These are phyloP conservation scores for Muricea muricata DNA, from an alignment of 92 coral and sea anemone genomes.

Conservation along the genomic window DNA sequence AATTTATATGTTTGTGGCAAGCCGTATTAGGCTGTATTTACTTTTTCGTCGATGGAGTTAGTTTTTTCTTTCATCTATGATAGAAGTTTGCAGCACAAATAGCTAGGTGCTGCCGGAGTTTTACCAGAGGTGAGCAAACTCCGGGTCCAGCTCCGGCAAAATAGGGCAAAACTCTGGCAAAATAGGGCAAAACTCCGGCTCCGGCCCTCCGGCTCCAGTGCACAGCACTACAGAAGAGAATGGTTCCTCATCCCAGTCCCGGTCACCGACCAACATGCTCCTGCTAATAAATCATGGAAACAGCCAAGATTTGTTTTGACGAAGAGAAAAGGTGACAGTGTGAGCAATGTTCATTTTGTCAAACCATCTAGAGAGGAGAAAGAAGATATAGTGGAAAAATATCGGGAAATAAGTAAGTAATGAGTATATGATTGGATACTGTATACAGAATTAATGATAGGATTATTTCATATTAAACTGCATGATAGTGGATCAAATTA, in stretches of 20 bases:
- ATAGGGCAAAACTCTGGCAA: no score
- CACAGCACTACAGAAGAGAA: no score
- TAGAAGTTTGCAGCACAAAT: no score
- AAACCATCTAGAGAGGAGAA: conserved; percentile 18
- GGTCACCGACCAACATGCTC: conserved; percentile 34
- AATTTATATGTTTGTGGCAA: no score
- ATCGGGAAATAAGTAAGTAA: neutral
- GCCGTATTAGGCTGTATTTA: no score
- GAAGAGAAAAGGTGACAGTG: conserved; percentile 34
- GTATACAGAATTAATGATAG: neutral
- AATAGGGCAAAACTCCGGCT: no score
- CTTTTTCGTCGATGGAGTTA: no score
- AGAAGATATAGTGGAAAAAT: neutral
- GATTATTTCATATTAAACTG: neutral
- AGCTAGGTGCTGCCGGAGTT: no score
- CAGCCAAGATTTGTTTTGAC: conserved; percentile 51
- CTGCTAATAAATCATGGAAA: conserved; percentile 57
- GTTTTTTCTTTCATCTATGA: no score
- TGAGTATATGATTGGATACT: neutral
- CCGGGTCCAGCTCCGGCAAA: no score
- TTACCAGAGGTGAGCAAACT: no score
- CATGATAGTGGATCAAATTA: neutral
- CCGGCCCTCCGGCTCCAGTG: no score
- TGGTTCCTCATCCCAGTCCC: conserved; percentile 22
- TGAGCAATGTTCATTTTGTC: neutral